Evolutionary conservation across 2,113 vertebrate genomes (phyloP), one percentile per base, ranked within the genome.

Genomic region (Puma concolor): DNA sequence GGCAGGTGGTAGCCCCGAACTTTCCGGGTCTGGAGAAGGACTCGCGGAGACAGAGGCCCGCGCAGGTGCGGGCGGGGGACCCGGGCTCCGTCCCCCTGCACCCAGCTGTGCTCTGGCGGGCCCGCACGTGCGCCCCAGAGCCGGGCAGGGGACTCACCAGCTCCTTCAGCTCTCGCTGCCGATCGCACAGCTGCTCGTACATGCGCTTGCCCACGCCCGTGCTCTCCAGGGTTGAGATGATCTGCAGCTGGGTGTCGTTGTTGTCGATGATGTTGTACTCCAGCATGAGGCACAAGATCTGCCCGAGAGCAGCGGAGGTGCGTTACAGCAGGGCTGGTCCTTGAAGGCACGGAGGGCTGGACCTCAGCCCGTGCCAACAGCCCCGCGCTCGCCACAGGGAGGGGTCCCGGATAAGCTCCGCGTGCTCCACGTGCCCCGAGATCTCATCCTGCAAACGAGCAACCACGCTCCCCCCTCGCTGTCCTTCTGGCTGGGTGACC

Each of bases 261-360:
- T 99, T 99, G 98, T 99, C 99, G 2, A 99, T 99, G 98, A 99
- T 99, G 99, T 99, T 99, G 98, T 99, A 99, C 94, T 99, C 99
- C 98, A 99, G 99, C 99, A 99, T 99, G 98, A 99, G 98, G 97
- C 99, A 99, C 97, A 99, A 98, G 98, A 99, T 99, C 99, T 99
- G 98, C 57, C 7, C 41, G 2, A 0, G 88, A 84, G 83, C 91
- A 0, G 2, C 54, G 2, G 84, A 48, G 83, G 7, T 0, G 48
- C 5, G 9, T 98, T 19, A 96, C 29, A 0, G 64, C 11, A 1
- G 2, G 19, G 60, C 29, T 11, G 21, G 48, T 19, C 77, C 3
- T 1, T 9, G 4, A 0, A 76, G 71, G 74, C 3, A 0, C 25
- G 1, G 67, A 15, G 8, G 67, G 7, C 15, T 4, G 14, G 48